Conservation (phyloP, 2,888 invertebrate species). For the Drosophila atripex region DNA sequence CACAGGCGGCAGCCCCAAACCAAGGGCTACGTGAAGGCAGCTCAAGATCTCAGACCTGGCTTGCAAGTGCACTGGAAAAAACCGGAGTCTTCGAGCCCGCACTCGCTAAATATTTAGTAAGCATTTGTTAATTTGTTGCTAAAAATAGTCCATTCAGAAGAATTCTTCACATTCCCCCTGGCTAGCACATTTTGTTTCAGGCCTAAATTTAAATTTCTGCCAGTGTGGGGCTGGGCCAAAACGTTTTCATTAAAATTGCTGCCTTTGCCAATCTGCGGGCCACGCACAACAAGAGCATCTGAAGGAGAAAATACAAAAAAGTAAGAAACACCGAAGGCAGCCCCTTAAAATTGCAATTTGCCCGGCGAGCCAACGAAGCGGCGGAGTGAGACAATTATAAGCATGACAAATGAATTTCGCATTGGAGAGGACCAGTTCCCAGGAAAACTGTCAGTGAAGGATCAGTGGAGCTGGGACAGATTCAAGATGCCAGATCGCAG, state of each 20-base stretch:
- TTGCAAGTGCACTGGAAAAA: conserved; percentile 14
- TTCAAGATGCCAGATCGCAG: conserved; percentile 51
- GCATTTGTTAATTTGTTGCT: no score
- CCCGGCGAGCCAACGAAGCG: conserved; percentile 24
- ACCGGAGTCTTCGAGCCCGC: background rate
- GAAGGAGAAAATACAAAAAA: conserved; percentile 33
- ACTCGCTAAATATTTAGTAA: no score
- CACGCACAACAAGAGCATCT: conserved; percentile 51
- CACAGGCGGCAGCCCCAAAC: conserved; percentile 47
- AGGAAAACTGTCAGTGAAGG: conserved; percentile 52
- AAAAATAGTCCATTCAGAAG: background rate
- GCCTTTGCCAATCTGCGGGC: conserved; percentile 57
- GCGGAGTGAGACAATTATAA: conserved; percentile 79
- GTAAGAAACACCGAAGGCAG: conserved; percentile 13
- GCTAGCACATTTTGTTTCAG: background rate
- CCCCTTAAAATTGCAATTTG: conserved; percentile 68
- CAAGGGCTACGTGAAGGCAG: conserved; percentile 69
- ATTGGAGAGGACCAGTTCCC: conserved; percentile 68
- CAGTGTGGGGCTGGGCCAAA: conserved; percentile 49
- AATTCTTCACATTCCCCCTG: background rate
- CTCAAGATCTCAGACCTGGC: conserved; percentile 20
- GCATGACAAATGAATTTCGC: conserved; percentile 81
- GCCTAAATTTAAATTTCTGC: conserved; percentile 2
- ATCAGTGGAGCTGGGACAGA: conserved; percentile 41
- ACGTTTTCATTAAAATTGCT: conserved; percentile 79